Conservation (phyloP, 1,140 invertebrate species). For the Amyelois transitella region DNA sequence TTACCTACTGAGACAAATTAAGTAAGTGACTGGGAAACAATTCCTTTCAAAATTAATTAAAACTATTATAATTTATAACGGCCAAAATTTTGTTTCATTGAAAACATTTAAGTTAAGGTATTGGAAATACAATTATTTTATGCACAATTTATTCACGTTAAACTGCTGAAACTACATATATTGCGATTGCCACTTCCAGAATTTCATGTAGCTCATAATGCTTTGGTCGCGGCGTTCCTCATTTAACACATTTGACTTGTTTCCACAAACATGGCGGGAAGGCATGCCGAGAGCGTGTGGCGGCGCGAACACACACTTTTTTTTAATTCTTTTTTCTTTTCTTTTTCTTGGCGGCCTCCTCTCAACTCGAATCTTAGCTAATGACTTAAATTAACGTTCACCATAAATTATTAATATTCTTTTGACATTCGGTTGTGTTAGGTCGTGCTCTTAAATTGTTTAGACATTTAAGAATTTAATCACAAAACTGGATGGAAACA, state of each 20-base stretch:
- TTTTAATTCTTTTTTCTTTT: no score
- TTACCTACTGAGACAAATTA: no score
- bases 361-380: constrained; percentile 45
- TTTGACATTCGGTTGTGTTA: constrained; percentile 24
- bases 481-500: neutral
- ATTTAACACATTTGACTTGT: constrained; percentile 64
- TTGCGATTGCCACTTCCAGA: constrained; percentile 24
- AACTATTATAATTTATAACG: no score
- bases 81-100: no score
- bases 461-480: neutral
- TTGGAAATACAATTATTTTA: no score
- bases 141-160: constrained; percentile 22
- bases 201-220: constrained; percentile 8
- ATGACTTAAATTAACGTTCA: constrained; percentile 67
- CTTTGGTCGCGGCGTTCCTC: constrained; percentile 18
- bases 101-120: no score
- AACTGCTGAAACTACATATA: constrained; percentile 16
- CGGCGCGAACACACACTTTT: constrained; percentile 59
- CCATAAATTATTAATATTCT: constrained; percentile 61
- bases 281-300: constrained; percentile 20
- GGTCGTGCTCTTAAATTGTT: constrained; percentile 20
- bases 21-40: no score
- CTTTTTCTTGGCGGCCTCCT: constrained; percentile 53
- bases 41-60: no score
- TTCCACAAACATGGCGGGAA: constrained; percentile 53